Percentiles rank a stretch among this genome's conserved stretches.
Conservation (phyloP, 2,113 vertebrate genomes). For the Dicrurus megarhynchus region DNA sequence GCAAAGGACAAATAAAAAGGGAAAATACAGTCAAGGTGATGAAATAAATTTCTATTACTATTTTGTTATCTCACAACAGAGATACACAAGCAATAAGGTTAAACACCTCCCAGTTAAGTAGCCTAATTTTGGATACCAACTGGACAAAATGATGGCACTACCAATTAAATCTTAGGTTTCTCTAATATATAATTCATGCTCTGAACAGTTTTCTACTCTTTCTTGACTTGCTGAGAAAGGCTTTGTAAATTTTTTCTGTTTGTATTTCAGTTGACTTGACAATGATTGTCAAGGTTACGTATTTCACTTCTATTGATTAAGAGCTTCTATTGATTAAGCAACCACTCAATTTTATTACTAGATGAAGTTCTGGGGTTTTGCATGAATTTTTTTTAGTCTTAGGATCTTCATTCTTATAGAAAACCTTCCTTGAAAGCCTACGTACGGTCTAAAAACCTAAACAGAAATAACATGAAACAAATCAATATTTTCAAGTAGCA, state of each 20-base stretch:
- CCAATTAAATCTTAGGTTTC: neutral
- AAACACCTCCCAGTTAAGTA: neutral
- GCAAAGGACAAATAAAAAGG: neutral
- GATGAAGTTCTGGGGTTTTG: neutral
- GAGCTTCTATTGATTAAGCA: neutral
- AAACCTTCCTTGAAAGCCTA: neutral
- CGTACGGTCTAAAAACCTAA: neutral
- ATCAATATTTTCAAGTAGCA: neutral
- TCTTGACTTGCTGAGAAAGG: neutral
- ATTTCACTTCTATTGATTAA: neutral
- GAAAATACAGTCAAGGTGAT: neutral
- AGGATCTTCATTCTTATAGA: neutral
- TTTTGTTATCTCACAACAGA: neutral
- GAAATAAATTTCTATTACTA: neutral
- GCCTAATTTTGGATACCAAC: neutral
- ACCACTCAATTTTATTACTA: neutral
- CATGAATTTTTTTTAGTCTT: neutral
- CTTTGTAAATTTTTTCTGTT: neutral
- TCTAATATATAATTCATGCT: neutral
- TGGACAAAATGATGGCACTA: neutral
- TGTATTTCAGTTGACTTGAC: neutral
- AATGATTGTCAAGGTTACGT: neutral
- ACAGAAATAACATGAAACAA: neutral
- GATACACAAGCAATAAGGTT: neutral
- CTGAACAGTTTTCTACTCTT: neutral